These are phyloP conservation scores for Aphrophora alni DNA, from an alignment of 2,888 invertebrate genomes.

Conservation along the genomic window DNA sequence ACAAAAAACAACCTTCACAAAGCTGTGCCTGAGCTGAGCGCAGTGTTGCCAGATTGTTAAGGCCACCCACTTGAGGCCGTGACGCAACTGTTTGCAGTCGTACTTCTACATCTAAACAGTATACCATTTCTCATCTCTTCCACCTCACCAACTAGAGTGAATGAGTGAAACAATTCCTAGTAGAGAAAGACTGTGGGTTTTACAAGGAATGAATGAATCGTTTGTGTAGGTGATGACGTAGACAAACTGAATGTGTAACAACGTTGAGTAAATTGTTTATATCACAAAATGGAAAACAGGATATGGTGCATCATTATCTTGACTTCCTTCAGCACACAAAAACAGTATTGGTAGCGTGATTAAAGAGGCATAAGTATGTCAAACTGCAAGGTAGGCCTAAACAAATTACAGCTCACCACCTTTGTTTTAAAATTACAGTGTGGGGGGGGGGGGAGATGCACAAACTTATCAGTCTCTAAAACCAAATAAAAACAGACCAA, in stretches of 20 bases:
- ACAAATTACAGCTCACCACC: no score
- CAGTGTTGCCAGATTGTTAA: slow-evolving; percentile 44
- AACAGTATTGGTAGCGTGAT: no score
- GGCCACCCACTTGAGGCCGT: slow-evolving; percentile 39
- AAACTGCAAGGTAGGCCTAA: no score
- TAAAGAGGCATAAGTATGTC: no score
- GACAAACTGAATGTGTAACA: neutral
- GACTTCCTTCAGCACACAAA: no score
- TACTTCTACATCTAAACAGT: neutral
- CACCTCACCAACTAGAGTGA: neutral
- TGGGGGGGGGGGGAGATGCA: no score
- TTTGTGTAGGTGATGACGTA: neutral
- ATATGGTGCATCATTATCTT: no score
- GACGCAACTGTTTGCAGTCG: neutral
- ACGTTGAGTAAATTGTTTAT: neutral
- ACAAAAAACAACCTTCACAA: slow-evolving; percentile 47
- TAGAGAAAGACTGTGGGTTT: neutral
- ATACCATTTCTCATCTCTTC: neutral
- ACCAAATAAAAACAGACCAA: no score
- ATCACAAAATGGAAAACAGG: no score
- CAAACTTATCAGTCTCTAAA: no score
- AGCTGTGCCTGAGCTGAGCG: no score
- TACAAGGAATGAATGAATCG: neutral
- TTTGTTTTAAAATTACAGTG: no score
- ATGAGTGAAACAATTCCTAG: neutral